Conservation (phyloP, 2,888 invertebrate genomes). For the Drosophila ezoana region DNA sequence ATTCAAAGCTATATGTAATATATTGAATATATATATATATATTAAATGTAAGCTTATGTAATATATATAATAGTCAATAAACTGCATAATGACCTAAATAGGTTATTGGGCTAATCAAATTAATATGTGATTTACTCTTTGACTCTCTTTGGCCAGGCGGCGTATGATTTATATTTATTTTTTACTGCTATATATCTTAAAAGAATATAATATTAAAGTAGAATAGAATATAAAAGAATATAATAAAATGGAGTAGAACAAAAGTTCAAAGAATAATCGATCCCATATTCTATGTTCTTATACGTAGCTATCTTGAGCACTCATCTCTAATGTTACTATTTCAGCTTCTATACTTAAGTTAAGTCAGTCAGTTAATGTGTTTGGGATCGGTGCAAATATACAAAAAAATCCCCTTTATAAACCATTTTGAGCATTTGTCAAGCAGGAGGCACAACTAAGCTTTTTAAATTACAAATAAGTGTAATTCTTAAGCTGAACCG, state of each 20-base stretch:
- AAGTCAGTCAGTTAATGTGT: not conserved
- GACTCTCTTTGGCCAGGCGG: not conserved
- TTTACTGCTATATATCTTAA: too few species aligned
- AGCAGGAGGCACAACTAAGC: slow-evolving; percentile 47
- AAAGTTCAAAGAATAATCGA: too few species aligned
- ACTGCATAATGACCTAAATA: not conserved
- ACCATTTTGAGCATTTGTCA: slow-evolving; percentile 20
- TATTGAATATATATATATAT: not conserved
- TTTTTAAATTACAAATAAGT: slow-evolving; percentile 55
- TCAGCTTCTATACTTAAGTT: not conserved
- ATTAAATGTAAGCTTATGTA: not conserved
- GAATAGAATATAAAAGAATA: too few species aligned
- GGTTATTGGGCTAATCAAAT: slow-evolving; percentile 21
- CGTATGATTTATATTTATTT: not conserved
- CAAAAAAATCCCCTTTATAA: slow-evolving; percentile 12
- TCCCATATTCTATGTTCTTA: too few species aligned
- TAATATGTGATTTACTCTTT: not conserved
- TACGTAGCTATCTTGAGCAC: too few species aligned
- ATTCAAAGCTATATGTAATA: not conserved
- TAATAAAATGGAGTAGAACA: too few species aligned
- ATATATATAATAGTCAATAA: not conserved
- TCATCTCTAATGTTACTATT: too few species aligned
- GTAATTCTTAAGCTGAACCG: slow-evolving; percentile 30
- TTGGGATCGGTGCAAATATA: not conserved
- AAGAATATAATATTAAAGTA: too few species aligned